Evolutionary conservation across 1,140 invertebrate genomes (phyloP), one percentile per base, ranked within the genome.

Genomic region (Coelopa frigida): DNA sequence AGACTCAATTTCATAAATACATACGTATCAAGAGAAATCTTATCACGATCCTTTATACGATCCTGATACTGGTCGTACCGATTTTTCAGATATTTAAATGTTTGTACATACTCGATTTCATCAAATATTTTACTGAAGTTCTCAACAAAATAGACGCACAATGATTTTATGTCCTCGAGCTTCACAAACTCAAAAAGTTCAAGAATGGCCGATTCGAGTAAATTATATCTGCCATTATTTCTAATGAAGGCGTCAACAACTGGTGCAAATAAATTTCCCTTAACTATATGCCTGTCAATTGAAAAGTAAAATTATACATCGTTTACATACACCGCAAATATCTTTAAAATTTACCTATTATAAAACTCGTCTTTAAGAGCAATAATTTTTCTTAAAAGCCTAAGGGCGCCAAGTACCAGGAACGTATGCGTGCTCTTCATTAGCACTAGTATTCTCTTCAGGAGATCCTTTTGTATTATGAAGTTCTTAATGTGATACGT

Each of bases 101-200:
- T 98, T 73, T 95, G 89, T 54, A 98, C 94, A 77, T 98, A 98
- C 70, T 92, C 87, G 61, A 97, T 85, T 62, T 87, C 81, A 70
- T 96, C 92, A 57, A 98, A 74, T 56, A 89, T 83, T 72, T 93
- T 90, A 41, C 90, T 90, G 70, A 92, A 97, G 72, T 89, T 93
- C 73, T 97, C 93, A 51, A 96, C 87, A 55, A 97, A 85, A 70
- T 98, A 89, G 36, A 84, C 83, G 75, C 89, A 93, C 53, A 98
- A 75, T n/a, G 88, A 85, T 73, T 94, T 95, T 31, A 97, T 90
- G 72, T 96, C 93, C 76, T 98, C 93, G 70, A 87, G 70, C 78
- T 90, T 93, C 46, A 99, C 96, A 73, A 95, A 99, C 73, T 99
- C 97, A 78, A 99, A 99, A 74, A 99, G 82, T 77, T 99, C 97